Percentiles rank a stretch among this genome's conserved stretches.
Evolutionary conservation across 1,140 invertebrate genomes (phyloP).

Genomic region (Tachypleus tridentatus): DNA sequence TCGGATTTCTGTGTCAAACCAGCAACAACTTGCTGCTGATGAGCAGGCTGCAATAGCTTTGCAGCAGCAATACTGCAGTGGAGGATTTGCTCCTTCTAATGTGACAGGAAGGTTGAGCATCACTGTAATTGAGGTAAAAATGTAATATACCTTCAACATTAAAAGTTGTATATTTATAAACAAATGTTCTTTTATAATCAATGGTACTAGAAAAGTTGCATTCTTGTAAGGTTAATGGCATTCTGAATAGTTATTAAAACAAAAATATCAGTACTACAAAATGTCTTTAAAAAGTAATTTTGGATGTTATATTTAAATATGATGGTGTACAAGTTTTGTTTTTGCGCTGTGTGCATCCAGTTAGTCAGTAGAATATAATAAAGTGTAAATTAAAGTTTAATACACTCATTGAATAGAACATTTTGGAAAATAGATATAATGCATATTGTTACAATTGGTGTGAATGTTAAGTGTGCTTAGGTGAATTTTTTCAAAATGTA

Average conservation of each 20-base stretch:
- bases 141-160: background rate
- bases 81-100: slow-evolving; percentile 42
- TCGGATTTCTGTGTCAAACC: slow-evolving; percentile 42
- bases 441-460: too few relatives aligned
- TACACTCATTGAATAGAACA: too few relatives aligned
- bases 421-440: too few relatives aligned
- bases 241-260: slow-evolving; percentile 19
- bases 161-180: background rate
- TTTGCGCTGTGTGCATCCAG: too few relatives aligned
- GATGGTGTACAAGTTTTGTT: background rate
- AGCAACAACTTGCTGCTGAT: slow-evolving; percentile 57
- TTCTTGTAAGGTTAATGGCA: slow-evolving; percentile 17
- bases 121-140: slow-evolving; percentile 59
- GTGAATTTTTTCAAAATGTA: too few relatives aligned
- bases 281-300: background rate
- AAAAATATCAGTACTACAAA: slow-evolving; percentile 7
- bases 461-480: too few relatives aligned
- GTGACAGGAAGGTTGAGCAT: slow-evolving; percentile 61
- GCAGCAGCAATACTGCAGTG: slow-evolving; percentile 62
- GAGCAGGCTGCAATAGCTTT: slow-evolving; percentile 63
- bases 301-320: slow-evolving; percentile 4
- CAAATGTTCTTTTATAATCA: background rate
- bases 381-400: too few relatives aligned
- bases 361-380: too few relatives aligned
- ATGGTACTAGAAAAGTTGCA: slow-evolving; percentile 16